Conservation (phyloP, 2,888 invertebrate species). For the Hipparchia sbordonii region DNA sequence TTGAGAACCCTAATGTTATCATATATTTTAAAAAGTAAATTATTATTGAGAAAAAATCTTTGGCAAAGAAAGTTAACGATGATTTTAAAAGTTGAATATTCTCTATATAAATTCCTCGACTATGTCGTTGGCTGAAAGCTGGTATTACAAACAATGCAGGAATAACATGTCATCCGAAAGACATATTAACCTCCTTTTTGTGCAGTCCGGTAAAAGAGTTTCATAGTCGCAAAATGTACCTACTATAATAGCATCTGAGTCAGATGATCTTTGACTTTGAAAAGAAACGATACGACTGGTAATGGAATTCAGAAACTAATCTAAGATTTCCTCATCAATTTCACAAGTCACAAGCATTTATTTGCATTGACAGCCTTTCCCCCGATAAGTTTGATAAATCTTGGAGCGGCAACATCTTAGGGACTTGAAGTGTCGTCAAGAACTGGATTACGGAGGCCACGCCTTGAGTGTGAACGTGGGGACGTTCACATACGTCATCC, state of each 20-base stretch:
- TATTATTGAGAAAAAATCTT: no score
- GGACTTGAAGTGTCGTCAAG: slow-evolving; percentile 36
- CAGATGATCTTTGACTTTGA: neutral
- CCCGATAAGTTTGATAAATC: slow-evolving; percentile 39
- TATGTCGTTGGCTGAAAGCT: no score
- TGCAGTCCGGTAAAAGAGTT: no score
- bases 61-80: no score
- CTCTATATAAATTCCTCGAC: no score
- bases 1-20: neutral
- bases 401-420: slow-evolving; percentile 41
- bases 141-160: no score
- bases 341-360: slow-evolving; percentile 25
- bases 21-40: no score
- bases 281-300: neutral
- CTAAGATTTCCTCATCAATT: slow-evolving; percentile 26
- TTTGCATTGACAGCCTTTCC: slow-evolving; percentile 35
- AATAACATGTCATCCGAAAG: no score
- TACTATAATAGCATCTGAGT: neutral
- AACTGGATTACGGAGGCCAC: slow-evolving; percentile 42
- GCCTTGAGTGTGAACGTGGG: slow-evolving; percentile 32
- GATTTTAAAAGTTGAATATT: no score
- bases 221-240: neutral
- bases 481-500: slow-evolving; percentile 32
- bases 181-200: no score
- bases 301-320: slow-evolving; percentile 11